Conservation (phyloP, 2,113 vertebrate genomes). For the Gymnogyps californianus region DNA sequence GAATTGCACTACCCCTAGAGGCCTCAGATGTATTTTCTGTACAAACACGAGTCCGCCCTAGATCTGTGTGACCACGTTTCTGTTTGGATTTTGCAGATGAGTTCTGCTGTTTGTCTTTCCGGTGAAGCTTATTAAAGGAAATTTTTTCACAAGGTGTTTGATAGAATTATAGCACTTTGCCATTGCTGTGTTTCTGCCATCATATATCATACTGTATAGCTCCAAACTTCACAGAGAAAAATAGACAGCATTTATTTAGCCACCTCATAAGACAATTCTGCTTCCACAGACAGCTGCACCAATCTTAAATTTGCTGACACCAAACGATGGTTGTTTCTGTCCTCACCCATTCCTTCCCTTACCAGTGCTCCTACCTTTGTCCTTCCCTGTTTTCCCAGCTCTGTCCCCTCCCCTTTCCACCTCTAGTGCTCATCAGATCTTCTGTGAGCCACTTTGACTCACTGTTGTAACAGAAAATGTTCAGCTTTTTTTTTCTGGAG, state of each 20-base stretch:
- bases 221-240: slow-evolving; percentile 1
- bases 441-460: neutral
- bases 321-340: neutral
- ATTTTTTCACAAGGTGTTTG: neutral
- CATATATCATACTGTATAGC: neutral
- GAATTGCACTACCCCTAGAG: neutral
- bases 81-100: neutral
- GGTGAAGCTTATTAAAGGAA: neutral
- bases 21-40: neutral
- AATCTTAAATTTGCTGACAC: neutral
- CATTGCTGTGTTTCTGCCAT: neutral
- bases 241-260: slow-evolving; percentile 4
- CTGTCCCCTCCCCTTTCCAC: neutral
- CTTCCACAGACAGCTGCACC: neutral
- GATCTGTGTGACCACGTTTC: rapidly evolving
- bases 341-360: neutral
- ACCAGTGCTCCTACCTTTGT: neutral
- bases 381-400: neutral
- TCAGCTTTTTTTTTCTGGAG: neutral
- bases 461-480: neutral
- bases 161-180: neutral
- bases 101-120: neutral
- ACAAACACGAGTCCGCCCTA: rapidly evolving
- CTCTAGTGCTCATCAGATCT: neutral
- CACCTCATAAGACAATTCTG: neutral